Base-by-base conservation (phyloP, 2,888 invertebrate species). In the Myopa tessellatipennis region DNA sequence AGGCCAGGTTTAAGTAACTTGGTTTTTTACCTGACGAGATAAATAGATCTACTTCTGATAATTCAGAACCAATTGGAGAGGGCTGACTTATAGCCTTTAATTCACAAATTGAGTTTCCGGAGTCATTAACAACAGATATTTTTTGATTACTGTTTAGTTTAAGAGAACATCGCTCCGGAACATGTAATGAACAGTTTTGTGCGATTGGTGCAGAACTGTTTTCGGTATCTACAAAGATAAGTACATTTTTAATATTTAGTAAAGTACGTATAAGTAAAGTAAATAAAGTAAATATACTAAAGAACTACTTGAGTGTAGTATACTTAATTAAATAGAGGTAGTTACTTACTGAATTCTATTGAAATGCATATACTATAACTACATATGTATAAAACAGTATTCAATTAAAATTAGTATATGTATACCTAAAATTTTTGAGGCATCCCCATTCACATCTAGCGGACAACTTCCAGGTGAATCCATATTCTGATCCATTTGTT, bases 391-490 rank as follows among this genome's bases (percentile, higher is more conserved):
- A 34, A 12, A n/a, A 50, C 6, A n/a, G 38, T 67, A 40, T 40
- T 36, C 26, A n/a, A n/a, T 14, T 8, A 68, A 69, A 40, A 73
- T 55, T 38, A 38, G n/a, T 67, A 61, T 78, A 52, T 71, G 34
- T 78, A 83, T 93, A 94, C 94, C 94, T 93, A 93, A 92, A 85
- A 93, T 91, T 85, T 94, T 93, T 79, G 93, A 93, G 86, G 93
- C 92, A 90, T 86, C 90, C 78, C 93, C 94, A 86, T 96, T 95
- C 89, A 95, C 94, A 89, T 96, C 95, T 86, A 96, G 91, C 83
- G 95, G 95, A 90, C 95, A 96, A 90, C 94, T 94, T 85, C 95
- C 95, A 85, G 95, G 95, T 77, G 95, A 95, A 89, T 96, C 96
- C 90, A 94, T 92, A 40, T 94, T 94, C 83, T 93, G 92, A 90